Base-by-base conservation (phyloP, 2,113 vertebrate species). In the Callipepla californica region DNA sequence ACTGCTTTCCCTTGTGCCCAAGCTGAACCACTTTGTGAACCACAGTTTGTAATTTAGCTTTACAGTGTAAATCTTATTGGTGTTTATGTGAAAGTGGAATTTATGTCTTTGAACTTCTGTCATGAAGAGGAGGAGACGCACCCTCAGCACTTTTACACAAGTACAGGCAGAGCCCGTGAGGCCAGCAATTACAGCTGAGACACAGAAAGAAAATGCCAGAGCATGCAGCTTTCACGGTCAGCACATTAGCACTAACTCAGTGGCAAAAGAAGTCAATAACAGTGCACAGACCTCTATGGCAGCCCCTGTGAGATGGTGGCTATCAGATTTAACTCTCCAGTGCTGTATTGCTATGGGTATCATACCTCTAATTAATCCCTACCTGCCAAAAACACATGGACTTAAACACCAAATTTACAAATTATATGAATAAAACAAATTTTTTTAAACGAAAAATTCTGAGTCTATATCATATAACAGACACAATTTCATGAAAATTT, bases 161-260 rank as follows among this genome's bases (percentile, higher is more conserved):
- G 53, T 28, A 55, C 25, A 69, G 42, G 68, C 91, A 19, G 17
- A 2, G 5, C 11, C 87, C 4, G 1, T 0, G 0, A 74, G 14
- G 45, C 32, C 4, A 5, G 16, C 0, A 1, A 13, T 74, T 77
- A 58, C 7, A 45, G 47, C 47, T 58, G 50, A 77, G 47, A 74
- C 25, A 6, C 3, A 13, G 48, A 87, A 72, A 82, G 21, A 61
- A 73, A 80, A 30, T 45, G 13, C 65, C 14, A 14, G 61, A 68
- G 16, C 28, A 5, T 4, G 9, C 45, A 69, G 34, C n/a, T 26
- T 34, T n/a, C 36, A 40, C 47, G 25, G 34, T 18, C 42, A 62
- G 57, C 23, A 36, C 80, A 86, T 80, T 75, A 62, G 22, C 34
- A 22, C 32, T 80, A 30, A 38, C 11, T 4, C 2, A 0, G 47